Evolutionary conservation across 2,888 invertebrate species (phyloP).

Genomic region (Eupithecia tripunctaria): DNA sequence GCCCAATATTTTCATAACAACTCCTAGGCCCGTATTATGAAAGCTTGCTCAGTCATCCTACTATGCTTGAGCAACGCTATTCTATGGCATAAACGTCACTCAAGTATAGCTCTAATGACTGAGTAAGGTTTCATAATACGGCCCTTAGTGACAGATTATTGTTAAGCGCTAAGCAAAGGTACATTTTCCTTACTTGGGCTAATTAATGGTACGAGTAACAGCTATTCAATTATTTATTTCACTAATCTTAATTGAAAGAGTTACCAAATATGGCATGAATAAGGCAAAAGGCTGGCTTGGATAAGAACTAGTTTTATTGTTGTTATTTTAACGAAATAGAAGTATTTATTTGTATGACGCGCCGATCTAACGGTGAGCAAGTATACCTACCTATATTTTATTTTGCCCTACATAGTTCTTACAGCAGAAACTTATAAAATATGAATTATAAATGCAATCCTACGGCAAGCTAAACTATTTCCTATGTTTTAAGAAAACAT

Average conservation of each 20-base stretch:
- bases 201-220: background rate
- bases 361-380: background rate
- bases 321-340: background rate
- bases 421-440: background rate
- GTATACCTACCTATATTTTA: background rate
- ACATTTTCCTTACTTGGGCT: background rate
- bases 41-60: too few species aligned
- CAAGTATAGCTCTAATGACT: too few species aligned
- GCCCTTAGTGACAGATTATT: slow-evolving; percentile 8
- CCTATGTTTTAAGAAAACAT: background rate
- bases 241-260: slow-evolving; percentile 39
- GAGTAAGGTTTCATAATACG: too few species aligned
- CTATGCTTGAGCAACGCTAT: too few species aligned
- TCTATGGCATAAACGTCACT: too few species aligned
- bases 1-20: background rate
- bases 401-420: background rate
- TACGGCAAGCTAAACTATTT: slow-evolving; percentile 1
- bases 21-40: too few species aligned
- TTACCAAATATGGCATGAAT: slow-evolving; percentile 53
- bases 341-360: background rate
- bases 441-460: background rate
- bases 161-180: background rate
- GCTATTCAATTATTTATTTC: background rate
- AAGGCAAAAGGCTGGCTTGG: background rate
- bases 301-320: background rate